Conservation (phyloP, 2,113 vertebrate species). For the Trichomycterus rosablanca region DNA sequence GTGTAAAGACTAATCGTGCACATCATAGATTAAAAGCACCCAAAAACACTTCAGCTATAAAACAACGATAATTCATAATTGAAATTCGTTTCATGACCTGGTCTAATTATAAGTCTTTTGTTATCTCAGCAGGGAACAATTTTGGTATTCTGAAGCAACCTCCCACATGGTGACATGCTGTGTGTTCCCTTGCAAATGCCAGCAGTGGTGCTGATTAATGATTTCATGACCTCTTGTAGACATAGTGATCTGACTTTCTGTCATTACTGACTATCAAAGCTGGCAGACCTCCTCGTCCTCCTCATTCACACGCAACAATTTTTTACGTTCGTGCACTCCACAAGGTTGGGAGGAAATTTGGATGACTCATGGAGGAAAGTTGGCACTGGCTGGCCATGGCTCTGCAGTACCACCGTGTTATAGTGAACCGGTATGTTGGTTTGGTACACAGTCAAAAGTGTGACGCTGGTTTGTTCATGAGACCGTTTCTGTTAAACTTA, state of each 20-base stretch:
- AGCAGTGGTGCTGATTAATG: background rate
- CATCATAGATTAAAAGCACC: slow-evolving; percentile 25
- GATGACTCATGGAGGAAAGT: slow-evolving; percentile 6
- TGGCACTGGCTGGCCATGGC: slow-evolving; percentile 19
- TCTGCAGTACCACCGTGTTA: slow-evolving; percentile 17
- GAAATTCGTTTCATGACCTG: background rate
- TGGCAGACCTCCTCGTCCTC: background rate
- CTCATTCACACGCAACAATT: too few relatives aligned
- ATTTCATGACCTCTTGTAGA: slow-evolving; percentile 13
- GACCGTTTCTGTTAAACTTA: slow-evolving; percentile 54
- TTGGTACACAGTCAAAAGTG: slow-evolving; percentile 45
- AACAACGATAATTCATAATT: background rate
- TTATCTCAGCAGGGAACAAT: slow-evolving; percentile 1
- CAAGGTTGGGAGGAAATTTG: slow-evolving; percentile 15
- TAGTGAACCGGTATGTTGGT: slow-evolving; percentile 46
- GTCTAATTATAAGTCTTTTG: background rate
- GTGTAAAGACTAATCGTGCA: too few relatives aligned
- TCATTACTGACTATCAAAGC: slow-evolving; percentile 2
- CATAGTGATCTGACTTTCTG: slow-evolving; percentile 5
- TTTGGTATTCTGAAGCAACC: background rate
- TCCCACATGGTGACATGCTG: background rate
- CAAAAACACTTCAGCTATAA: slow-evolving; percentile 13
- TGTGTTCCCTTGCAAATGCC: background rate
- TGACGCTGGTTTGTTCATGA: slow-evolving; percentile 26
- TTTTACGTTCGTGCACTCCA: too few relatives aligned